phyloP scores from a whole-genome alignment of 2,888 invertebrate species.

The Trichogramma evanescens region DNA sequence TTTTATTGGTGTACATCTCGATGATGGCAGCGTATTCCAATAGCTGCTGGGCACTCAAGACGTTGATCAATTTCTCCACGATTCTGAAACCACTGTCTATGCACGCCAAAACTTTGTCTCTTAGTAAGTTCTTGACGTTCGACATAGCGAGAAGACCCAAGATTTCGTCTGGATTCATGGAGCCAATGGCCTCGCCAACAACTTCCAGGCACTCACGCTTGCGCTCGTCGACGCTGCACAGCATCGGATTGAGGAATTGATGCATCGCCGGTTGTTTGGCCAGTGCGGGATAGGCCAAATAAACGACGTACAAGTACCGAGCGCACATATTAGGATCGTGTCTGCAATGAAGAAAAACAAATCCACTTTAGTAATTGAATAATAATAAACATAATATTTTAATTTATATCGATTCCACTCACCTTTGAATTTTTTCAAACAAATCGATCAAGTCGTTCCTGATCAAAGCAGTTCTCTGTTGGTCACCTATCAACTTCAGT shows the following conservation, averaged over 20 bases:
- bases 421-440: conserved; percentile 11
- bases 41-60: conserved; percentile 25
- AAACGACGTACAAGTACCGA: background rate
- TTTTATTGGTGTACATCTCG: conserved; percentile 26
- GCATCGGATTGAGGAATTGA: background rate
- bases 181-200: conserved; percentile 17
- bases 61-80: conserved; percentile 25
- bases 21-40: conserved; percentile 24
- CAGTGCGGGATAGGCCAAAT: background rate
- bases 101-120: conserved; percentile 20
- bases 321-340: background rate
- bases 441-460: background rate
- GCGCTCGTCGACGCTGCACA: background rate
- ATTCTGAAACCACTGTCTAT: conserved; percentile 32
- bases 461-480: background rate
- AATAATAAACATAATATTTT: background rate
- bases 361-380: background rate
- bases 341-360: background rate
- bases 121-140: background rate
- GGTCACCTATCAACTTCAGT: background rate
- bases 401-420: background rate
- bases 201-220: conserved; percentile 32
- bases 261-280: background rate
- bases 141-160: background rate
- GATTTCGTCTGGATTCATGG: background rate